phyloP scores from a whole-genome alignment of 1,140 invertebrate genomes.

The Phymastichus coffea region DNA sequence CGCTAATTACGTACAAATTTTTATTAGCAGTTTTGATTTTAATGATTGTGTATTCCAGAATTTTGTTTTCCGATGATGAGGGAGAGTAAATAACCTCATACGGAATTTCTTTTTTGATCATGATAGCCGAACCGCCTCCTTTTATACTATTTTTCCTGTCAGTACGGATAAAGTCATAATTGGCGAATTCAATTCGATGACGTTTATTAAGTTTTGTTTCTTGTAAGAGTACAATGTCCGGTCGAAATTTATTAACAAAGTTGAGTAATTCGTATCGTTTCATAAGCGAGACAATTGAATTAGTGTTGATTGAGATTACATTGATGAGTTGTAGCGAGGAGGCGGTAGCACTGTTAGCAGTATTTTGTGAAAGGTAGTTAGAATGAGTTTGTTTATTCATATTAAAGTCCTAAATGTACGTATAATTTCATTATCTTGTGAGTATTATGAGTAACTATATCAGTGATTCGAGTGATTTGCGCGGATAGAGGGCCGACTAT shows the following conservation, averaged over 20 bases:
- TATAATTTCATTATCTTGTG: too few relatives aligned
- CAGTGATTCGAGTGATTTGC: too few relatives aligned
- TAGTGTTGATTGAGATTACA: not conserved
- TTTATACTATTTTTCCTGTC: not conserved
- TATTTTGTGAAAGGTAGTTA: too few relatives aligned
- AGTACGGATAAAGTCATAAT: not conserved
- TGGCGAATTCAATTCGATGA: not conserved
- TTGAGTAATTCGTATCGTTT: not conserved
- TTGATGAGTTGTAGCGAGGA: too few relatives aligned
- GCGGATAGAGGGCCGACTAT: too few relatives aligned
- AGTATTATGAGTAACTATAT: too few relatives aligned
- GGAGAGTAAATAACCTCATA: not conserved
- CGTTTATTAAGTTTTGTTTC: conserved; percentile 9
- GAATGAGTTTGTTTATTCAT: too few relatives aligned
- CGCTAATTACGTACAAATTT: not conserved
- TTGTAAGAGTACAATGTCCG: not conserved
- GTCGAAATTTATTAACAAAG: not conserved
- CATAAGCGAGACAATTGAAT: not conserved
- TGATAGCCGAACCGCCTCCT: not conserved
- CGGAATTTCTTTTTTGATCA: not conserved
- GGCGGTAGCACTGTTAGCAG: too few relatives aligned
- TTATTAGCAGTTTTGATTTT: not conserved
- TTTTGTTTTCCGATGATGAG: not conserved
- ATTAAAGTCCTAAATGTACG: too few relatives aligned
- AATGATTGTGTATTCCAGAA: not conserved